A percentile compares a stretch with the other conserved stretches of the same genome.
Evolutionary conservation across 92 coral and sea anemone genomes (phyloP).

Genomic region (Umimayanthus kanabou): DNA sequence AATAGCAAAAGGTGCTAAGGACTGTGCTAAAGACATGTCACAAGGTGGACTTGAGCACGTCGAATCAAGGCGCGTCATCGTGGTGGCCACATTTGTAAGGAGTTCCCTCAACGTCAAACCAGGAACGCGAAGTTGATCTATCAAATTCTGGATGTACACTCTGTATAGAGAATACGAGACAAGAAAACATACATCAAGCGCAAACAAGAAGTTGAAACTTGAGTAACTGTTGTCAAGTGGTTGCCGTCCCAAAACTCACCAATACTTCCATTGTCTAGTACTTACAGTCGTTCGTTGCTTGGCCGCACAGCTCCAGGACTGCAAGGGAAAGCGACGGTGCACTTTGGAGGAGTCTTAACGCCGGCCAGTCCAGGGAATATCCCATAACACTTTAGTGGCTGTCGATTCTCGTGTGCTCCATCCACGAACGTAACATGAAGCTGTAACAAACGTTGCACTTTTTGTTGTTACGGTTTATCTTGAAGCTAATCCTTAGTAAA

Average conservation of each 20-base stretch:
- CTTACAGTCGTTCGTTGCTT: conserved; percentile 70
- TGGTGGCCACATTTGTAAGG: background rate
- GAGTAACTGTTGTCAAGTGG: no score
- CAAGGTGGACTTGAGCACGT: conserved; percentile 4
- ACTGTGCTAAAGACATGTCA: conserved; percentile 12
- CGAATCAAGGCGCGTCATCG: background rate
- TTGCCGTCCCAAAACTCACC: no score
- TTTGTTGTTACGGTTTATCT: no score
- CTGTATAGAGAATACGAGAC: background rate
- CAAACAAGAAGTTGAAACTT: background rate
- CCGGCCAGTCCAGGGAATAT: conserved; percentile 65
- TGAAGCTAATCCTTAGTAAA: background rate
- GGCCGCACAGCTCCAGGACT: conserved; percentile 63
- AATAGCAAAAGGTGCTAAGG: conserved; percentile 11
- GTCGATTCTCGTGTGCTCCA: conserved; percentile 60
- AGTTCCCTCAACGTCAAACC: conserved; percentile 19
- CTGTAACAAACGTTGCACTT: conserved; percentile 39
- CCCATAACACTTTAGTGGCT: conserved; percentile 22
- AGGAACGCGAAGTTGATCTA: conserved; percentile 12
- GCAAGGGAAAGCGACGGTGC: conserved; percentile 73
- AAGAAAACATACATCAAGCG: background rate
- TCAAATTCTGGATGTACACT: conserved; percentile 2
- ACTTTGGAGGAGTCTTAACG: conserved; percentile 65
- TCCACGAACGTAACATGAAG: conserved; percentile 70
- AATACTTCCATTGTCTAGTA: background rate